Evolutionary conservation across 2,113 vertebrate species (phyloP), one percentile per base, ranked within the genome.

Genomic region (Sander vitreus): DNA sequence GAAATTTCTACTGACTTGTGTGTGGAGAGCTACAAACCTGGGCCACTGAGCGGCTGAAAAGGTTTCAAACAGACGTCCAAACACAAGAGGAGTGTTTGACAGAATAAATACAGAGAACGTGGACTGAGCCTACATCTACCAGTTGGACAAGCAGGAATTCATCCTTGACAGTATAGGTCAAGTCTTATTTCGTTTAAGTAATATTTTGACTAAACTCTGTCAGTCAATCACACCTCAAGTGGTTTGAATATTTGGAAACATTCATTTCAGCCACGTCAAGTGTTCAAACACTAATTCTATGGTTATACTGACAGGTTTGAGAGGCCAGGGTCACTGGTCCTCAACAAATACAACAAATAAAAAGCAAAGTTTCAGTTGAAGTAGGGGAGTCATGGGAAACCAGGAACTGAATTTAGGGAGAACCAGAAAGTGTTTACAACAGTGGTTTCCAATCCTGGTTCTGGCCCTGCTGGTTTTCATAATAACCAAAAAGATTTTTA

Each of bases 21-120:
- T 36, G 45, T 78, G 78, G 62, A 76, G 73, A 82, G 69, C 79
- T 62, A 73, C 64, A 74, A 67, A 74, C 81, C 69, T 78, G 95
- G 95, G 94, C 93, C 94, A 90, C 90, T 93, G 78, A 90, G 90
- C 80, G 93, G 89, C 74, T 80, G 76, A 85, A 78, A 84, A 78
- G 27, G 59, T 75, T 76, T 76, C 83, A 78, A 81, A 83, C 51
- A 85, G 25, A 74, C 3, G 0, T 66, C 77, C 47, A 73, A 83
- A 64, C 83, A 74, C 68, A 55, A 58, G 80, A 80, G 55, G 60
- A 47, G 53, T 8, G 67, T 81, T 19, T 76, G 78, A 83, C 59
- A 5, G 45, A 58, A 51, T 25, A 45, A 21, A 25, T 6, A 59
- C 10, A 43, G 19, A 76, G 33, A 51, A 66, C 62, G 67, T 73